These are phyloP conservation scores for Bicyclus anynana DNA, from an alignment of 1,140 invertebrate genomes.

Conservation along the genomic window DNA sequence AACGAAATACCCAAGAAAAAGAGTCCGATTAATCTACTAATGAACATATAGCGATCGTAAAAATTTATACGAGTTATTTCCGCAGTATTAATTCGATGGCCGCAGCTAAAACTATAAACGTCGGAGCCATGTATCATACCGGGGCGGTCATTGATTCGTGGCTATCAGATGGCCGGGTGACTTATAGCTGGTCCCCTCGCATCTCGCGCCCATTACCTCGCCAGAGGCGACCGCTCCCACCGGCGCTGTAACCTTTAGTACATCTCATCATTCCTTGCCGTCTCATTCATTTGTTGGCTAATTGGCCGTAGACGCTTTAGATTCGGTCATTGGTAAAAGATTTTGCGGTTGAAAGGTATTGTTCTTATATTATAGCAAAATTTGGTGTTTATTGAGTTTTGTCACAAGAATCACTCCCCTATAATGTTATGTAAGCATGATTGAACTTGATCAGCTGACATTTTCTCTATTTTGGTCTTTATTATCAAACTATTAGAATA, in stretches of 20 bases:
- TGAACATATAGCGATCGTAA: conserved; percentile 29
- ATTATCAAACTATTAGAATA: no score
- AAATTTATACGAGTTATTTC: conserved; percentile 60
- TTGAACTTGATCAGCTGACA: no score
- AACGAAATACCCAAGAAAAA: background rate
- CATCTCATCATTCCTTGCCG: conserved; percentile 55
- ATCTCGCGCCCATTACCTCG: conserved; percentile 52
- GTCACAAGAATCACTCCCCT: no score
- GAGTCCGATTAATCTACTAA: conserved; percentile 25
- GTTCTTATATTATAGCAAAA: background rate
- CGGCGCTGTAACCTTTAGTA: conserved; percentile 47
- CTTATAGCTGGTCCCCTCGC: conserved; percentile 65
- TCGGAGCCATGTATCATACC: conserved; percentile 68
- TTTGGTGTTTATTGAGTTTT: background rate
- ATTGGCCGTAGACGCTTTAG: conserved; percentile 54
- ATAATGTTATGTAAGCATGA: no score
- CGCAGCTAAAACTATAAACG: conserved; percentile 70
- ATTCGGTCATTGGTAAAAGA: conserved; percentile 25
- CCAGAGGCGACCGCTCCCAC: conserved; percentile 26
- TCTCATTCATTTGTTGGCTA: conserved; percentile 54
- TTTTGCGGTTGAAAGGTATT: background rate
- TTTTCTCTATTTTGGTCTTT: no score
- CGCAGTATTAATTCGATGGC: conserved; percentile 63
- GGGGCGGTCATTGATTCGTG: conserved; percentile 70
- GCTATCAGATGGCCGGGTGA: conserved; percentile 63